phyloP scores from a whole-genome alignment of 2,113 vertebrate species.

The Plecotus auritus region DNA sequence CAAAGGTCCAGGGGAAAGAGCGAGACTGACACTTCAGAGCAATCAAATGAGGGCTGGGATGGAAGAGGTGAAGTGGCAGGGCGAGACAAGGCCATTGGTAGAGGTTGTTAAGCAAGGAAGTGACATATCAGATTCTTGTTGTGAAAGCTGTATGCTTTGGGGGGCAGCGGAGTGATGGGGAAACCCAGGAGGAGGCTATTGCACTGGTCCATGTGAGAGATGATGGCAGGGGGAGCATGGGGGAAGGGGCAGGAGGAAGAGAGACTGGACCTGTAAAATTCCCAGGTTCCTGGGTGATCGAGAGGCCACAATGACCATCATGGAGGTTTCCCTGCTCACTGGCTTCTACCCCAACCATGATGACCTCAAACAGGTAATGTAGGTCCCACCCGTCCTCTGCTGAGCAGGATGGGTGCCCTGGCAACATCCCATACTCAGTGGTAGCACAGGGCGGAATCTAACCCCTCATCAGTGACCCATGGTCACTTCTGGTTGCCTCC shows the following conservation, averaged over 20 bases:
- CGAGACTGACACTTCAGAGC: neutral
- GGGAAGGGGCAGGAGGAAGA: neutral
- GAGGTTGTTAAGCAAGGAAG: neutral
- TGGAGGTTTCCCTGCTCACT: slow-evolving; percentile 83
- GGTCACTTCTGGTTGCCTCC: neutral
- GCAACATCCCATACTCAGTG: accelerated
- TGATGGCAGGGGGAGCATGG: neutral
- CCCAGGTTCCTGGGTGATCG: slow-evolving; percentile 52
- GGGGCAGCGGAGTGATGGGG: neutral
- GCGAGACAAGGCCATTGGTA: neutral
- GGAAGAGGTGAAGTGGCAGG: too few species aligned
- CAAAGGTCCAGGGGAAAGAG: neutral
- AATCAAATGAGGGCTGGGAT: neutral
- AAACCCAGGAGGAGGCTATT: neutral
- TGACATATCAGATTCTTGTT: neutral
- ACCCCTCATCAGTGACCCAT: neutral
- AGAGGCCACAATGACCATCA: slow-evolving; percentile 81
- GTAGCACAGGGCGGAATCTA: neutral
- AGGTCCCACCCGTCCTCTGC: neutral
- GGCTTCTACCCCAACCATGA: slow-evolving; percentile 76
- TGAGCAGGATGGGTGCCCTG: neutral
- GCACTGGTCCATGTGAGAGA: neutral
- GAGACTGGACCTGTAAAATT: neutral
- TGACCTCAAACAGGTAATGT: slow-evolving; percentile 76
- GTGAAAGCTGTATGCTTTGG: neutral